Evolutionary conservation across 2,888 invertebrate species (phyloP), one percentile per base, ranked within the genome.

Genomic region (Eupithecia inturbata): DNA sequence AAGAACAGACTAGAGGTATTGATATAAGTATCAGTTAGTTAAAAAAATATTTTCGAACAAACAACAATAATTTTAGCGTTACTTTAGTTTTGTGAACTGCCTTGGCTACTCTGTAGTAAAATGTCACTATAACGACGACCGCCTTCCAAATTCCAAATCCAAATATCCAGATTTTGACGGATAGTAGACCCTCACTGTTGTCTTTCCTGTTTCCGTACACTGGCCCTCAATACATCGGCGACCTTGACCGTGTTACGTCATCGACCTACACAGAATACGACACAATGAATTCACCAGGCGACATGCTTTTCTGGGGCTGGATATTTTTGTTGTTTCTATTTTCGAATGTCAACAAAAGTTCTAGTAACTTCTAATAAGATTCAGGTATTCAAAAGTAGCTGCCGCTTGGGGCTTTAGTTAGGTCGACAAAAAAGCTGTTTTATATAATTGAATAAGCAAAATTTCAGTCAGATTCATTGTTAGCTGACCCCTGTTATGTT

Each of bases 181-280:
- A 33, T 41, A 36, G 66, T 66, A 36, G 66, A 26, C 2, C 36
- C 39, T 9, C 62, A n/a, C 62, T 5, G 3, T 36, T 66, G 39
- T 39, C 39, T 66, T 39, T 66, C 39, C 66, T 66, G 36, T 66
- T 66, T 39, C 36, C 39, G n/a, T 19, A 62, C 66, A 33, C 39
- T 45, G 63, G 70, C 22, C 28, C 19, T 26, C n/a, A 41, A 57
- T 64, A 66, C 63, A 45, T 68, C 14, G 26, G 26, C 5, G 68
- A 66, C 74, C 66, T 72, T 75, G 71, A 69, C 74, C 69, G 69
- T 72, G 60, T 66, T 16, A 67, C 71, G 71, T 67, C 71, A 72
- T 72, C 71, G 71, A 57, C 66, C 67, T 57, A 60, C 60, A 67
- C 26, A 66, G 66, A 66, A 39, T 64, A 64, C 63, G 26, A 22